phyloP scores from a whole-genome alignment of 2,113 vertebrate genomes.

The Triplophysa siluroides region DNA sequence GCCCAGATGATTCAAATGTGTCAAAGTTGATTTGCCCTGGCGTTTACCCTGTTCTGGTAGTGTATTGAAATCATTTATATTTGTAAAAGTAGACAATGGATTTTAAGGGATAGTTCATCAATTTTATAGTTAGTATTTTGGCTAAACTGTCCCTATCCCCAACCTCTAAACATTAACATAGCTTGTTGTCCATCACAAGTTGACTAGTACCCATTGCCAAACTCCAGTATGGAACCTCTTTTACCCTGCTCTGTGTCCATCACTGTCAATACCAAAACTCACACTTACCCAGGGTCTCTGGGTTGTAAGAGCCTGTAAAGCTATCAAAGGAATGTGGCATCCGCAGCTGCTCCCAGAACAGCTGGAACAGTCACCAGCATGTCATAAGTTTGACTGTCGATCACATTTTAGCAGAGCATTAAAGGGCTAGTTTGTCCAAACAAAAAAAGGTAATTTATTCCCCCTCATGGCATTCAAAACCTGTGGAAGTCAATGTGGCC shows the following conservation, averaged over 20 bases:
- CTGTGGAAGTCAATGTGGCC: no score
- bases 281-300: constrained; percentile 49
- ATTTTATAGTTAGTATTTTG: no score
- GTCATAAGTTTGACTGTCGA: constrained; percentile 14
- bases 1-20: background rate
- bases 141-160: background rate
- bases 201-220: constrained; percentile 17
- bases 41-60: no score
- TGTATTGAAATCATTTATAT: no score
- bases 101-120: no score
- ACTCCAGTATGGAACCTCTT: background rate
- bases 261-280: constrained; percentile 46
- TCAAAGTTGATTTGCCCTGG: no score
- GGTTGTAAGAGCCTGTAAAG: constrained; percentile 37
- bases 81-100: no score
- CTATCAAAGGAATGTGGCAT: constrained; percentile 53
- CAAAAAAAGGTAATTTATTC: no score
- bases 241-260: constrained; percentile 14
- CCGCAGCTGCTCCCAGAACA: constrained; percentile 65
- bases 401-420: constrained; percentile 15
- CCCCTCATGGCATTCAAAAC: no score
- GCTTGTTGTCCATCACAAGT: background rate
- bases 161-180: background rate
- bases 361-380: constrained; percentile 49
- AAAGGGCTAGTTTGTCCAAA: no score